Base-by-base conservation (phyloP, 1,140 invertebrate genomes). In the Apocrypta bakeri region DNA sequence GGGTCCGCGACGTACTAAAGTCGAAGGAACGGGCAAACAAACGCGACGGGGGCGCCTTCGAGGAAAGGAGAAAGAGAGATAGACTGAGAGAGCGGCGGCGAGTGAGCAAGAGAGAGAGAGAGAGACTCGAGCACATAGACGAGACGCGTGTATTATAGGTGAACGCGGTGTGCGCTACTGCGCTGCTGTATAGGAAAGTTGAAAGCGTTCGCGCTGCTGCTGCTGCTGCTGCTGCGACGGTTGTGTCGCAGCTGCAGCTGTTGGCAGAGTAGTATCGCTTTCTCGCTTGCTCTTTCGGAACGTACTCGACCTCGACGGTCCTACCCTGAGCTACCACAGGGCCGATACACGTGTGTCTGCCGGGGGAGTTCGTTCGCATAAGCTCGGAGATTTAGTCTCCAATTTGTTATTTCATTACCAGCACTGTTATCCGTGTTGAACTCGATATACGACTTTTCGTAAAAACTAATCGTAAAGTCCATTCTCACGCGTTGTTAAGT, bases 1-100 rank as follows among this genome's bases (percentile, higher is more conserved):
- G 75, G 73, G 73, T 81, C 77, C 71, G 74, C 79, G 85, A 81
- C 74, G 37, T 48, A 87, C 87, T 87, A 79, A 86, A 76, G 25
- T 56, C 33, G 29, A 61, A 71, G 2, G 78, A 71, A 29, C 69
- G 48, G 25, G 56, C 31, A 2, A 8, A 3, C 61, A 63, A 2
- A 37, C 3, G 33, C 73, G 69, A 31, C 68, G 33, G 31, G 72
- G 42, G 72, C 37, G 79, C 64, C 83, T 63, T n/a, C 69, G 63
- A 74, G 33, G 79, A 84, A 83, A 79, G 63, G 63, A 66, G 63
- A 66, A 27, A 66, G n/a, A n/a, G n/a, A 64, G 61, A 64, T 21
- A 21, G 61, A 61, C 68, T 29, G 24, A 81, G 71, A 37, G 42
- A 33, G 68, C 66, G 40, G 63, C 75, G 69, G 77, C 29, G 25